Evolutionary conservation across 2,113 vertebrate genomes (phyloP), one percentile per base, ranked within the genome.

Genomic region (Pogonocichla stellata): DNA sequence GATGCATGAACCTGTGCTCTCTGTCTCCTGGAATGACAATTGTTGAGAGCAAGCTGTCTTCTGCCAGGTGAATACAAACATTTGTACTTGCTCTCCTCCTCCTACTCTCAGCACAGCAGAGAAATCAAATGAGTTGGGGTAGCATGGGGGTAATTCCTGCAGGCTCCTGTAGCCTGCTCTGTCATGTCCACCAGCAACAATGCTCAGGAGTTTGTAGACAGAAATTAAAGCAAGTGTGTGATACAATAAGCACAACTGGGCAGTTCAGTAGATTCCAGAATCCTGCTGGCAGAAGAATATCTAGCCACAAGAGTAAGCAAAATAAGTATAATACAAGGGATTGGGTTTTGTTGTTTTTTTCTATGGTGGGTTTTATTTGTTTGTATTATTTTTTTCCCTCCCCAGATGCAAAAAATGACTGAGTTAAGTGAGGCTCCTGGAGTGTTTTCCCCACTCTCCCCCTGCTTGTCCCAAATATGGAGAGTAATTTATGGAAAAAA

Each of bases 331-430:
- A 45, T 29, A n/a, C 4, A n/a, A 61, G 3, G 12, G 8, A 29
- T 38, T 33, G 6, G 1, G 1, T 25, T 64, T 50, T n/a, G 7
- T 28, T 0, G 4, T 29, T 88, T 64, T 48, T 48, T 9, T 12
- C 22, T 50, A 1, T 28, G 5, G 4, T 36, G 6, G 5, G 1
- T 7, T 67, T 77, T 64, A 9, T 5, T 80, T 42, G 3, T 33
- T 61, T 42, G 22, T 12, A n/a, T 26, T 57, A 17, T 42, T 33
- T 16, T 22, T 12, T 10, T 3, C 1, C 11, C 6, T 48, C 4
- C 18, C 12, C 5, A 10, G 19, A 80, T 17, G 7, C 80, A 40
- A 43, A 17, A 51, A 7, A 3, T 31, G 36, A 26, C 28, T 42
- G 53, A 86, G 3, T 58, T 38, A 72, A 86, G 12, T 48, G 28